These are phyloP conservation scores for Polylopha cassiicola DNA, from an alignment of 2,888 invertebrate species.

Conservation along the genomic window DNA sequence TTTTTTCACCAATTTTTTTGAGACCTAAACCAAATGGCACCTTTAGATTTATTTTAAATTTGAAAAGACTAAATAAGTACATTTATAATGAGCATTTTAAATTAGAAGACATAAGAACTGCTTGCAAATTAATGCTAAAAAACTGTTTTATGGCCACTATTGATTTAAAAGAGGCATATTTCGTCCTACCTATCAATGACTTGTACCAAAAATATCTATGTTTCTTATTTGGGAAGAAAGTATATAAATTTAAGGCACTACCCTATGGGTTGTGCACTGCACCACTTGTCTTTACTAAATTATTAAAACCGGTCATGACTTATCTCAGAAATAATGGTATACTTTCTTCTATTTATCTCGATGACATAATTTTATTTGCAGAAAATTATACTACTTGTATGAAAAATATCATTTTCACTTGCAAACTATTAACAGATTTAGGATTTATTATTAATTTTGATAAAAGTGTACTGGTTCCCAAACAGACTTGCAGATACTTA, in stretches of 20 bases:
- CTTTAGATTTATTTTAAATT: neutral
- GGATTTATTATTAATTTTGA: slow-evolving; percentile 21
- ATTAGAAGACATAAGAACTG: no score
- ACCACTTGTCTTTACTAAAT: neutral
- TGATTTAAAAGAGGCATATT: neutral
- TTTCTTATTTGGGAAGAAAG: neutral
- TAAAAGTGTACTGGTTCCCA: slow-evolving; percentile 14
- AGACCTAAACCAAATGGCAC: neutral
- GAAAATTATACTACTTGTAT: slow-evolving; percentile 4
- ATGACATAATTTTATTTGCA: slow-evolving; percentile 16
- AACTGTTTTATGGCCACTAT: neutral
- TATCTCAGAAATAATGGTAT: slow-evolving; percentile 3
- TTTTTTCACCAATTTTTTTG: neutral
- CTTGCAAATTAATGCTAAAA: neutral
- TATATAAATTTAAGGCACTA: neutral
- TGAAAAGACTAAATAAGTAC: neutral
- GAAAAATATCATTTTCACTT: slow-evolving; percentile 1
- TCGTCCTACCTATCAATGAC: neutral
- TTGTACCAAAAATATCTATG: neutral
- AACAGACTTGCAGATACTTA: slow-evolving; percentile 15
- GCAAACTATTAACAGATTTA: slow-evolving; percentile 3
- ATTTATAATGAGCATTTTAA: neutral
- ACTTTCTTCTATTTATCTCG: slow-evolving; percentile 12
- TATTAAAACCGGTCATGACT: neutral
- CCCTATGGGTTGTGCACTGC: neutral